Base-by-base conservation (phyloP, 2,888 invertebrate species). In the Linyphia triangularis region DNA sequence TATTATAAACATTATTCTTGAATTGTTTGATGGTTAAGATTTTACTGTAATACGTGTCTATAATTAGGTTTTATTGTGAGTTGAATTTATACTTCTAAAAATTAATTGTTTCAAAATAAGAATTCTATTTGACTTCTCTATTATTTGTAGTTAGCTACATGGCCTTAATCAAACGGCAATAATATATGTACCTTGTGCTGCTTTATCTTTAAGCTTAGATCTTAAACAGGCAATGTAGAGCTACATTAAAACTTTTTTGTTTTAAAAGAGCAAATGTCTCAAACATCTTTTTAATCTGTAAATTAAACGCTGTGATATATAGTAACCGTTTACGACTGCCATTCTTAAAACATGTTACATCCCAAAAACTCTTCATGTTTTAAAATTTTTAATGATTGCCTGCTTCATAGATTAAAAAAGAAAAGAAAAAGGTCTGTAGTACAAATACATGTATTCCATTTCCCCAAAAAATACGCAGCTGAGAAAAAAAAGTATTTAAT, bases 201-300 rank as follows among this genome's bases (percentile, higher is more conserved):
- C 51, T 51, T 51, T n/a, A 51, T 5, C n/a, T 51, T 51, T 16
- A 51, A 51, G n/a, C 5, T 51, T 51, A 51, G 51, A 51, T 51
- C 51, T 51, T 51, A n/a, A 51, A 9, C 51, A 51, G 51, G 51
- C 51, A 51, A 13, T 16, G 16, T 51, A 51, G 51, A 51, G n/a
- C 5, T n/a, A 51, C 51, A n/a, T 51, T 13, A n/a, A 51, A 51
- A 51, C 51, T n/a, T 51, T 51, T 13, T n/a, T n/a, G n/a, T n/a
- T n/a, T n/a, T n/a, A n/a, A n/a, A n/a, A n/a, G n/a, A n/a, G n/a
- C 51, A n/a, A n/a, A n/a, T 51, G 51, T 51, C 51, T 51, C n/a
- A n/a, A n/a, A n/a, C n/a, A n/a, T n/a, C 51, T n/a, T 51, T 51
- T 51, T n/a, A 51, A 51, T 51, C n/a, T 51, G n/a, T 51, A 51